Evolutionary conservation across 2,888 invertebrate genomes (phyloP), one percentile per base, ranked within the genome.

Genomic region (Balanococcus diminutus): DNA sequence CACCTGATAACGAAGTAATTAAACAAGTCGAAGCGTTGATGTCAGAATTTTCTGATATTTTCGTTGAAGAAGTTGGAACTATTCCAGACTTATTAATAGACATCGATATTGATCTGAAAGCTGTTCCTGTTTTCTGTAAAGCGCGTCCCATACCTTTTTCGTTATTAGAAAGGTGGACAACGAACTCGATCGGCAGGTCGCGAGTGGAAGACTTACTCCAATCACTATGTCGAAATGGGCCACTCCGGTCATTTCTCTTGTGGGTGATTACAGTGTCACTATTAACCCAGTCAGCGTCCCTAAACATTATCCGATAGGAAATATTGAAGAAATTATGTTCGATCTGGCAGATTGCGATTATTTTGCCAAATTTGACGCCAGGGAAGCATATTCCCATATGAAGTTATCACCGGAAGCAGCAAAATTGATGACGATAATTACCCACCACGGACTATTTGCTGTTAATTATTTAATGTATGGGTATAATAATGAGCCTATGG

Each of bases 231-330:
- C 81, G 0, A 31, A 81, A 11, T 81, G 81, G 81, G 81, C 81
- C 5, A 81, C 81, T 1, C 81, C 39, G 6, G 36, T 81, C 0
- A 36, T 81, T 36, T 1, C 39, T 2, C n/a, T 81, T 3, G 81
- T 81, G 2, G 81, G 81, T 2, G 81, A 81, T 19, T 81, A 81
- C 39, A 81, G 39, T 81, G 81, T 81, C 1, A 39, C 81, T 19
- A 6, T 81, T 22, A 81, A 81, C 11, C 39, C 5, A 19, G n/a
- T 0, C 2, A 19, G 25, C 6, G n/a, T 81, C 3, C 81, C 39
- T 5, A 31, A 81, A 39, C 8, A 8, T 36, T 39, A 81, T 36
- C 81, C 39, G 36, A 81, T 81, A n/a, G 39, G 39, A n/a, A 81
- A 81, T 22, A 39, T 81, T 1, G 81, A 81, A 19, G 39, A 32